These are phyloP conservation scores for Andrena chrysosceles DNA, from an alignment of 2,888 invertebrate species.

Conservation along the genomic window DNA sequence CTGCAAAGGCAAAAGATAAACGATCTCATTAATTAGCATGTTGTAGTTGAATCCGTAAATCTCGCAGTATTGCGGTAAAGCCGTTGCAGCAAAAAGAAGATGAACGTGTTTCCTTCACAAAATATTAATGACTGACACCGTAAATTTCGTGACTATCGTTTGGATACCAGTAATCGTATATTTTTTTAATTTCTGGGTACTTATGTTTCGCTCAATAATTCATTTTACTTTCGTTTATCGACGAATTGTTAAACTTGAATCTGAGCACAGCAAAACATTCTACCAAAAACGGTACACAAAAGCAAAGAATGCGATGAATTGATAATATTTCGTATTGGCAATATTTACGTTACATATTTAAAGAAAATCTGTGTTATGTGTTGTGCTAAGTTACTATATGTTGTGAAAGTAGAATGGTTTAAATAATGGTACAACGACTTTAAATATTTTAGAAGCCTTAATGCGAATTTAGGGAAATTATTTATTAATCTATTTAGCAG, in stretches of 20 bases:
- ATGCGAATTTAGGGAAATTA: neutral
- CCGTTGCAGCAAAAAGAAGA: neutral
- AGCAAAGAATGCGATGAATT: neutral
- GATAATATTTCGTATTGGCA: neutral
- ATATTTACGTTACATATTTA: neutral
- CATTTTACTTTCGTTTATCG: neutral
- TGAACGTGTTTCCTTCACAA: neutral
- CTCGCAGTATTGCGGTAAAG: constrained; percentile 11
- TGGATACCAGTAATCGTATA: neutral
- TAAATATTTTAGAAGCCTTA: neutral
- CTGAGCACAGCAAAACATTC: neutral
- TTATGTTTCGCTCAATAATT: neutral
- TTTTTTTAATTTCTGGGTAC: neutral
- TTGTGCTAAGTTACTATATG: no score
- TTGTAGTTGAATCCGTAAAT: constrained; percentile 37
- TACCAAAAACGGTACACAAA: neutral
- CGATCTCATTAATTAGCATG: constrained; percentile 46
- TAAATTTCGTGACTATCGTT: neutral
- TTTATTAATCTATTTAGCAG: neutral
- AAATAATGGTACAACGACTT: neutral
- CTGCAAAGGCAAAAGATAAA: constrained; percentile 44
- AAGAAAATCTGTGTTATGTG: neutral
- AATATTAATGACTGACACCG: constrained; percentile 1
- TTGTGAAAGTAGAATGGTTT: no score
- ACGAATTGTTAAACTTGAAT: no score